phyloP scores from a whole-genome alignment of 1,140 invertebrate genomes.

The Drosophila subobscura region DNA sequence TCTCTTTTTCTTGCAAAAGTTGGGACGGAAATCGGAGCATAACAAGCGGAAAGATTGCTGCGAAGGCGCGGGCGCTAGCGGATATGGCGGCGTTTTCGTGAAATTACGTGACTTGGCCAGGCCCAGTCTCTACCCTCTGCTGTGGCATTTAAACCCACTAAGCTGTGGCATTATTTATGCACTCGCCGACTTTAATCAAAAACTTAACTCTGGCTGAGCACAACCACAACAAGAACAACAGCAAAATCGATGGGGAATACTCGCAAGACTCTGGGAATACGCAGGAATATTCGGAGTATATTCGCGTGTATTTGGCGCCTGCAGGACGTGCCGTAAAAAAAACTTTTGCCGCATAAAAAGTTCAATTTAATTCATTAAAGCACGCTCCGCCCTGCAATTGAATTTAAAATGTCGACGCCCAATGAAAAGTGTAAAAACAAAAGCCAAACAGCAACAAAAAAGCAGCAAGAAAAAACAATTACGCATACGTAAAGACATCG shows the following conservation, averaged over 20 bases:
- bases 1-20: conserved; percentile 40
- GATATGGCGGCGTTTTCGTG: conserved; percentile 70
- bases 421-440: conserved; percentile 71
- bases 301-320: conserved; percentile 59
- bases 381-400: conserved; percentile 55
- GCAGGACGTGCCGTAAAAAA: conserved; percentile 69
- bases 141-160: conserved; percentile 65
- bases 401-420: conserved; percentile 78
- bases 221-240: conserved; percentile 30
- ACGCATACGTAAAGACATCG: conserved; percentile 52
- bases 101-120: conserved; percentile 70
- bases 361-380: conserved; percentile 81
- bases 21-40: conserved; percentile 67
- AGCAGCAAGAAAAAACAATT: conserved; percentile 64
- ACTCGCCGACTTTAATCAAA: conserved; percentile 67
- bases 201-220: conserved; percentile 49
- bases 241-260: conserved; percentile 9
- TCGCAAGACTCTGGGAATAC: too few species aligned
- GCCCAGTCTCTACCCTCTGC: neutral
- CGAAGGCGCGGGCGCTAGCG: conserved; percentile 72
- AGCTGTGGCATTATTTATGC: conserved; percentile 72
- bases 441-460: conserved; percentile 38
- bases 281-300: too few species aligned
- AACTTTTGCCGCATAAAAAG: conserved; percentile 75
- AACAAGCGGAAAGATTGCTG: conserved; percentile 80